phyloP scores from a whole-genome alignment of 2,888 invertebrate genomes.

The Dexiosoma caninum region DNA sequence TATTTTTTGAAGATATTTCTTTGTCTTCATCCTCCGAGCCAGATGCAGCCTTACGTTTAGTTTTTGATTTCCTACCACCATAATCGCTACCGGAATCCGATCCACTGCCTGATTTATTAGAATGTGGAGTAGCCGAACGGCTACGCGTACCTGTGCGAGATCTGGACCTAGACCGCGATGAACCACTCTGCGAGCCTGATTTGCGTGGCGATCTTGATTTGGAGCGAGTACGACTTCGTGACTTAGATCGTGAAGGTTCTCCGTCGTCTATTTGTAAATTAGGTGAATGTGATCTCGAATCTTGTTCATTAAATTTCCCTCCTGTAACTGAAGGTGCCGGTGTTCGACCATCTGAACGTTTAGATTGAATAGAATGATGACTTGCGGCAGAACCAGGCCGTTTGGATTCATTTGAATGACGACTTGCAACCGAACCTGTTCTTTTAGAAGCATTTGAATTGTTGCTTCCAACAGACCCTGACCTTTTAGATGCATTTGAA shows the following conservation, averaged over 20 bases:
- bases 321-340: constrained; percentile 26
- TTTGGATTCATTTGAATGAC: constrained; percentile 54
- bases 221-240: constrained; percentile 69
- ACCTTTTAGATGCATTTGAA: constrained; percentile 60
- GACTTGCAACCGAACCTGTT: constrained; percentile 41
- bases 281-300: constrained; percentile 80
- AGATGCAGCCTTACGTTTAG: constrained; percentile 78
- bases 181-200: constrained; percentile 50
- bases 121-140: constrained; percentile 66
- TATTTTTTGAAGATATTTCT: constrained; percentile 77
- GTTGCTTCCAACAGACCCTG: constrained; percentile 27
- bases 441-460: constrained; percentile 39
- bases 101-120: constrained; percentile 70
- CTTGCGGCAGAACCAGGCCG: no score
- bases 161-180: constrained; percentile 53
- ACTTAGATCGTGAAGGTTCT: constrained; percentile 74
- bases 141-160: constrained; percentile 68
- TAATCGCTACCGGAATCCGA: constrained; percentile 74
- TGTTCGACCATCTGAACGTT: constrained; percentile 59
- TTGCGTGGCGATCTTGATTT: constrained; percentile 65
- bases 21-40: constrained; percentile 77
- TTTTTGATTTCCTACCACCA: constrained; percentile 72
- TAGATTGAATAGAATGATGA: no score
- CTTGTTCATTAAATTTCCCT: constrained; percentile 69
- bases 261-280: constrained; percentile 79